Conservation (phyloP, 1,140 invertebrate genomes). For the Hypsibius dujardini region DNA sequence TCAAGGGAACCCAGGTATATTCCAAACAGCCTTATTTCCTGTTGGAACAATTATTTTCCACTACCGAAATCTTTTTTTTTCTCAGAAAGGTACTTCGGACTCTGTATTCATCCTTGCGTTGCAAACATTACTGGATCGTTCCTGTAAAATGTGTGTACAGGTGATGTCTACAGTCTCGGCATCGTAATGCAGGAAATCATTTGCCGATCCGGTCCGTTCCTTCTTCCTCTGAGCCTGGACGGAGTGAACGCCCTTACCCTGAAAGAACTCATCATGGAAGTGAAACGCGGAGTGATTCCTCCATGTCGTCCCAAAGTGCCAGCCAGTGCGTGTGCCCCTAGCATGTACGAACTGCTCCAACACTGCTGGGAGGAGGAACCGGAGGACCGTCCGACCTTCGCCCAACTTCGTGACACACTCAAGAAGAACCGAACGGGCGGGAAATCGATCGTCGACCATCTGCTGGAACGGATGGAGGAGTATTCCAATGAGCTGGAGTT, state of each 20-base stretch:
- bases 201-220: constrained; percentile 38
- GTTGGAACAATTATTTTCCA: neutral
- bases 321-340: neutral
- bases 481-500: neutral
- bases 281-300: neutral
- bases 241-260: neutral
- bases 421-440: neutral
- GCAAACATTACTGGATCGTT: too few relatives aligned
- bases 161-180: constrained; percentile 48
- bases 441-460: neutral
- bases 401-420: neutral
- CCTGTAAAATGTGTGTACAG: too few relatives aligned
- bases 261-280: neutral
- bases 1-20: neutral
- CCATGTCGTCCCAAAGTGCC: neutral
- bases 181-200: constrained; percentile 53
- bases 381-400: neutral
- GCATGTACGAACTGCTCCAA: neutral
- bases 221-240: neutral
- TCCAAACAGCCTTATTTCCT: neutral
- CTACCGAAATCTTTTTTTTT: neutral
- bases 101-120: too few relatives aligned
- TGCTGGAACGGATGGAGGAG: neutral
- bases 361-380: neutral
- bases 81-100: neutral